A percentile compares a stretch with the other conserved stretches of the same genome.
phyloP scores from a whole-genome alignment of 2,797 vertebrate species.

The Lacerta viridis region DNA sequence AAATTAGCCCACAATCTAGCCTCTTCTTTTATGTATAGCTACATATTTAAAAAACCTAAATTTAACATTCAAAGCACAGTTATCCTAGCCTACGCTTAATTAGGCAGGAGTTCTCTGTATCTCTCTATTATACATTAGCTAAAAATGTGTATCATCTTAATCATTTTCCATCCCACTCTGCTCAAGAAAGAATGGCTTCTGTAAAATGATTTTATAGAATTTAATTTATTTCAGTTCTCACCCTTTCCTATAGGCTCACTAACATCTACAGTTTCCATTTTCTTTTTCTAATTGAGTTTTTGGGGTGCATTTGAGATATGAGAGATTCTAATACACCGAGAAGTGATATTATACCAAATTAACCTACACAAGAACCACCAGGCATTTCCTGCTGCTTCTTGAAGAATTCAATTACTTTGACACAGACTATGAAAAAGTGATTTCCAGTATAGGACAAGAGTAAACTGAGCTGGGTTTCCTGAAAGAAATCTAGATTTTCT shows the following conservation, averaged over 20 bases:
- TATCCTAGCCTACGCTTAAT: background rate
- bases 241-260: constrained; percentile 1
- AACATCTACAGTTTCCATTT: constrained; percentile 1
- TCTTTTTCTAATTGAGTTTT: constrained; percentile 22
- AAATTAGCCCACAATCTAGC: background rate
- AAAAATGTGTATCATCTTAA: background rate
- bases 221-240: background rate
- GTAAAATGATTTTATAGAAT: constrained; percentile 1
- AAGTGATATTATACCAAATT: constrained; percentile 19
- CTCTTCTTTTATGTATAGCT: background rate
- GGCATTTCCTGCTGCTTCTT: constrained; percentile 29
- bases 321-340: background rate
- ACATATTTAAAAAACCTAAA: background rate
- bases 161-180: background rate
- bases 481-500: background rate
- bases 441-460: constrained; percentile 7
- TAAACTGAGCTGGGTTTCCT: background rate
- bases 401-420: constrained; percentile 30
- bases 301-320: background rate
- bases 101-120: background rate
- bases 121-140: background rate
- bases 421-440: constrained; percentile 12
- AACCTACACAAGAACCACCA: constrained; percentile 11
- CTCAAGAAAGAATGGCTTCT: background rate
- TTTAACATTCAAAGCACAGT: background rate